A percentile compares a stretch with the other conserved stretches of the same genome.
These are phyloP conservation scores for Catocala sponsa DNA, from an alignment of 2,888 invertebrate species.

Conservation along the genomic window DNA sequence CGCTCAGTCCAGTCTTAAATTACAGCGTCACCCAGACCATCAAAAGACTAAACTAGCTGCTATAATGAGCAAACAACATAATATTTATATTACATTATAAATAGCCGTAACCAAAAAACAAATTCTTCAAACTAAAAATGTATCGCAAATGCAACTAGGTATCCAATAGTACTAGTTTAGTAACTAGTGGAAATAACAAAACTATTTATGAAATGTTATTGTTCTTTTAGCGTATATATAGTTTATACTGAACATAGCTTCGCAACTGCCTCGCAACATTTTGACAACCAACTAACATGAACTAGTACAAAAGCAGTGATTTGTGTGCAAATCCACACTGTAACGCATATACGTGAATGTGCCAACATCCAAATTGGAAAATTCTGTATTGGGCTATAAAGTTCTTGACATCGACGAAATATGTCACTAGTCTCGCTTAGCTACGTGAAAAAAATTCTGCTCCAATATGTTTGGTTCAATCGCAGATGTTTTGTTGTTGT, in stretches of 20 bases:
- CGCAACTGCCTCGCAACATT: slow-evolving; percentile 45
- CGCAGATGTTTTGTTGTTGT: no score
- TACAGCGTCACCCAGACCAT: no score
- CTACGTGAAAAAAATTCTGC: no score
- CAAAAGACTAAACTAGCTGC: no score
- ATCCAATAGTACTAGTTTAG: no score
- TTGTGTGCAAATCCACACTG: slow-evolving; percentile 48
- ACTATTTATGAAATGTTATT: slow-evolving; percentile 33
- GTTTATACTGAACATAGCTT: slow-evolving; percentile 30
- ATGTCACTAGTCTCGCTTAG: slow-evolving; percentile 34
- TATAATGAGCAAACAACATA: no score
- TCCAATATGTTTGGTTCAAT: no score
- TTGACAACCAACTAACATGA: slow-evolving; percentile 57
- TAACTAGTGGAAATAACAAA: slow-evolving; percentile 3
- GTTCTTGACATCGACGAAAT: slow-evolving; percentile 64
- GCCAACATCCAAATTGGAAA: slow-evolving; percentile 68
- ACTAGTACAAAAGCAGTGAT: slow-evolving; percentile 61
- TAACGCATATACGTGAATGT: slow-evolving; percentile 56
- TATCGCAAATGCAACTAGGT: no score
- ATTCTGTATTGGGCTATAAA: slow-evolving; percentile 68
- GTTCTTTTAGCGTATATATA: slow-evolving; percentile 16
- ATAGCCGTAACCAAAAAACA: no score
- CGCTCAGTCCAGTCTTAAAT: no score
- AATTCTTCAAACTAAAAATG: no score
- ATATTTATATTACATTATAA: no score